Conservation (phyloP, 2,888 invertebrate species). For the Orchesella flavescens region DNA sequence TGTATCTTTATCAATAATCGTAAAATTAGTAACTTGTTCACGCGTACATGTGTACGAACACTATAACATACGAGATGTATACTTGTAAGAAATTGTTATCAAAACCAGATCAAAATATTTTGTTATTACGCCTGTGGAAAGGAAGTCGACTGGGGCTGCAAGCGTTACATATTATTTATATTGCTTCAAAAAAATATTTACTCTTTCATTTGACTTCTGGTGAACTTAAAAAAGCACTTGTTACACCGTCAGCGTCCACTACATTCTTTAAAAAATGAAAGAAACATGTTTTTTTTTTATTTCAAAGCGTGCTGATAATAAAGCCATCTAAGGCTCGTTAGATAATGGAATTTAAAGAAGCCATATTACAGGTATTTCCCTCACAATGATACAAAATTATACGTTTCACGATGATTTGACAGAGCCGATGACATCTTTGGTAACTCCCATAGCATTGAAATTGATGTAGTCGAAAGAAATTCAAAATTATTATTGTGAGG, state of each 20-base stretch:
- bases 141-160: constrained; percentile 9
- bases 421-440: background rate
- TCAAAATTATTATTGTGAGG: no score
- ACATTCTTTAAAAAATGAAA: no score
- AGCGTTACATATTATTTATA: constrained; percentile 2
- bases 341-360: no score
- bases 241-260: no score
- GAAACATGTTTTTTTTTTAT: no score
- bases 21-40: constrained; percentile 29
- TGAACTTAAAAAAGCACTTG: no score
- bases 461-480: background rate
- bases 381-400: background rate
- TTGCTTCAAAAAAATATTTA: background rate
- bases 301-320: no score
- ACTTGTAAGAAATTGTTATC: background rate
- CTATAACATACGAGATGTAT: background rate
- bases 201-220: background rate
- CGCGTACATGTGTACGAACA: background rate
- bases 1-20: constrained; percentile 42
- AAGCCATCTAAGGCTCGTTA: no score
- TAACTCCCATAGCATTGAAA: background rate
- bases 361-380: background rate
- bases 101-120: constrained; percentile 37
- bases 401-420: background rate
- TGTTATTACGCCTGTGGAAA: constrained; percentile 2